Evolutionary conservation across 2,888 invertebrate genomes (phyloP).

Genomic region (Lissonota sp.): DNA sequence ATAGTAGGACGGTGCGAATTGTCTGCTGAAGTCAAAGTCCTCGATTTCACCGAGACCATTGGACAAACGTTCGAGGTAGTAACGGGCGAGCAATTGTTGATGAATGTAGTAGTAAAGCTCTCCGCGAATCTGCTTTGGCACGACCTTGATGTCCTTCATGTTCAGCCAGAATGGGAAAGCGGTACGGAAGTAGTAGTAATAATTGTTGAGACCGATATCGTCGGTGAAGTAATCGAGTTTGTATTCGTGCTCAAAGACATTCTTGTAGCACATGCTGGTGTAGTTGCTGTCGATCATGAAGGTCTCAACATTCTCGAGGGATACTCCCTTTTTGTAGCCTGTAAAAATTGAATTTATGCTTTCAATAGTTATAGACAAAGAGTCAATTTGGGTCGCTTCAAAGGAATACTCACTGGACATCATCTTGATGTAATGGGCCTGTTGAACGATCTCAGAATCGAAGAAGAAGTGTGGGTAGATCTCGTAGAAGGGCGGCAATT

Average conservation of each 20-base stretch:
- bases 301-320: slow-evolving; percentile 63
- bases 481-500: slow-evolving; percentile 90
- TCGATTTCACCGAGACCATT: slow-evolving; percentile 87
- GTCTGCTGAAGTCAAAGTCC: slow-evolving; percentile 85
- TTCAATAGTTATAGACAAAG: background rate
- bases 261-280: slow-evolving; percentile 85
- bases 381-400: background rate
- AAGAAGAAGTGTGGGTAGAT: slow-evolving; percentile 90
- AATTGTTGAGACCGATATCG: slow-evolving; percentile 88
- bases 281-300: slow-evolving; percentile 86
- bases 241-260: slow-evolving; percentile 85
- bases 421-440: slow-evolving; percentile 87
- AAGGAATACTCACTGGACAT: slow-evolving; percentile 78
- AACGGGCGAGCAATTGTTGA: slow-evolving; percentile 89
- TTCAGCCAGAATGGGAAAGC: slow-evolving; percentile 89
- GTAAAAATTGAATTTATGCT: background rate
- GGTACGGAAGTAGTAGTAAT: slow-evolving; percentile 88
- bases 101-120: slow-evolving; percentile 88
- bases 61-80: slow-evolving; percentile 89
- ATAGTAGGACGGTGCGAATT: slow-evolving; percentile 86
- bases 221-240: slow-evolving; percentile 89
- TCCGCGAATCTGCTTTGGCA: slow-evolving; percentile 86
- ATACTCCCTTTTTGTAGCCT: slow-evolving; percentile 65
- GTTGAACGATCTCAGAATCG: slow-evolving; percentile 88
- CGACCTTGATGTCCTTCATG: slow-evolving; percentile 84